A percentile compares a stretch with the other conserved stretches of the same genome.
These are phyloP conservation scores for Xyrichtys novacula DNA, from an alignment of 2,797 vertebrate genomes.

Conservation along the genomic window DNA sequence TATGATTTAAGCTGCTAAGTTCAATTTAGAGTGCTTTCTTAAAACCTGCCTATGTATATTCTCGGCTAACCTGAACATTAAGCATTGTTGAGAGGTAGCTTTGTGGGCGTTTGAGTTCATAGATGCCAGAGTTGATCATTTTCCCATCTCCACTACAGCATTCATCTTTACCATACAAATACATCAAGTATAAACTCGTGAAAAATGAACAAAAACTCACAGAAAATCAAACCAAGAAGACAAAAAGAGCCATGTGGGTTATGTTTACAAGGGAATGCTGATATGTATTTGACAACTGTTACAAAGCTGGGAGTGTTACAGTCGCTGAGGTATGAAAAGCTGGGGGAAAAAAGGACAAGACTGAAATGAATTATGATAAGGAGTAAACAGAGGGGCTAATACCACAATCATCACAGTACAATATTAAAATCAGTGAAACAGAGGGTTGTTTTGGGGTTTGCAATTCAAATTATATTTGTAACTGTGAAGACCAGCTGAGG, in stretches of 20 bases:
- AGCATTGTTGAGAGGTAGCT: conserved; percentile 6
- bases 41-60: not conserved
- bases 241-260: not conserved
- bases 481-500: not conserved
- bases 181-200: not conserved
- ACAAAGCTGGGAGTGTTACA: conserved; percentile 58
- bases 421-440: not conserved
- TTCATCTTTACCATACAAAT: not conserved
- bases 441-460: conserved; percentile 25
- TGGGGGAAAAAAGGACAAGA: conserved; percentile 17
- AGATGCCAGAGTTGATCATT: conserved; percentile 29
- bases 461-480: conserved; percentile 26
- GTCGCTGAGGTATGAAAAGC: conserved; percentile 11
- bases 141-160: not conserved
- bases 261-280: conserved; percentile 24
- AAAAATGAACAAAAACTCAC: conserved; percentile 2
- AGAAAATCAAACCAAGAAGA: not conserved
- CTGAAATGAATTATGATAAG: conserved; percentile 30
- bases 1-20: not conserved
- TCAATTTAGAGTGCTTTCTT: not conserved
- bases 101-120: conserved; percentile 16
- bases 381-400: not conserved
- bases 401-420: conserved; percentile 1
- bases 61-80: conserved; percentile 2
- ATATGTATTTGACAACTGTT: conserved; percentile 51